Evolutionary conservation across 2,113 vertebrate species (phyloP).

Genomic region (Leptobrachium leishanense): DNA sequence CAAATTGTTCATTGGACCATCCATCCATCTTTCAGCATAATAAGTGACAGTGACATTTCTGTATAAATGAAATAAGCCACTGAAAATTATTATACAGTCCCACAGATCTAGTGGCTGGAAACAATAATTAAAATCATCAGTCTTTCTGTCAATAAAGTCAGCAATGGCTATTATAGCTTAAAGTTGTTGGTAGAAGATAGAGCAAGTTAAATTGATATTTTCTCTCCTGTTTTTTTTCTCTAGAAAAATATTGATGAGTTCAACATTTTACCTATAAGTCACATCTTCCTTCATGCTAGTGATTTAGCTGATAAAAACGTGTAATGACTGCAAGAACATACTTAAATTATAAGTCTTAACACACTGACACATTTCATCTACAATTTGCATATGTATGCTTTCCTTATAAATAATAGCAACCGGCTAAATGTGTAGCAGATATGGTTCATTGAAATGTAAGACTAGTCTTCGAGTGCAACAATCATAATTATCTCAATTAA

Average conservation of each 20-base stretch:
- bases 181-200: slow-evolving; percentile 51
- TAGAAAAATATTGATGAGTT: slow-evolving; percentile 33
- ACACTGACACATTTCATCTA: background rate
- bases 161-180: slow-evolving; percentile 39
- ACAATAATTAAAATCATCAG: slow-evolving; percentile 51
- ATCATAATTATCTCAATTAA: too few species aligned
- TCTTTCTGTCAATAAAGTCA: slow-evolving; percentile 50
- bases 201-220: slow-evolving; percentile 41
- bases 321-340: slow-evolving; percentile 10
- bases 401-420: background rate
- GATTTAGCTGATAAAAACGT: slow-evolving; percentile 8
- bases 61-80: slow-evolving; percentile 62
- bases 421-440: too few species aligned
- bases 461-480: too few species aligned
- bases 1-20: slow-evolving; percentile 57
- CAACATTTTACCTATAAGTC: slow-evolving; percentile 36
- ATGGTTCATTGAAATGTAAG: too few species aligned
- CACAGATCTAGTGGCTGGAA: slow-evolving; percentile 44
- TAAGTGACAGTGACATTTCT: slow-evolving; percentile 68
- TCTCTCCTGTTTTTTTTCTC: slow-evolving; percentile 31
- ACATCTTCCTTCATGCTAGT: slow-evolving; percentile 18
- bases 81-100: slow-evolving; percentile 48
- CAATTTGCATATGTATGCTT: background rate
- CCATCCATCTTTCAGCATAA: slow-evolving; percentile 75
- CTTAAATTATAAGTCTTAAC: background rate